Base-by-base conservation (phyloP, 2,888 invertebrate genomes). In the Caenorhabditis panamensis region DNA sequence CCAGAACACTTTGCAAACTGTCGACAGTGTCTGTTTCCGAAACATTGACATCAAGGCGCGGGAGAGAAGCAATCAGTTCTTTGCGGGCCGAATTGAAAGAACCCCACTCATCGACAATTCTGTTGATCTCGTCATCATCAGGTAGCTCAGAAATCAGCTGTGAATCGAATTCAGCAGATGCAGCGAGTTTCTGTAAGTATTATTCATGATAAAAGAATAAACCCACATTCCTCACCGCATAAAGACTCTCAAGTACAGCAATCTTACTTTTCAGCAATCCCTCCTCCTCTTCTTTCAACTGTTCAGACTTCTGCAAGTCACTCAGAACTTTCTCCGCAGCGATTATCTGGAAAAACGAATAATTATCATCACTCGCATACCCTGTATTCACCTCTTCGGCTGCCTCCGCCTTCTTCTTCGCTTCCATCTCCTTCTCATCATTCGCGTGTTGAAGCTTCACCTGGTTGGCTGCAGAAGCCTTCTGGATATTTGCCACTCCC, bases 381-480 rank as follows among this genome's bases (percentile, higher is more conserved):
- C 0, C 6, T 18, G 2, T 3, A 28, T n/a, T 22, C 11, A 63
- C 63, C 63, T 47, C 28, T 13, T 49, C 22, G 8, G 49, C 49
- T 2, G 41, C 28, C 18, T 63, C 28, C 28, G 18, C 20, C n/a
- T 31, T 63, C 31, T 20, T 26, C 8, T 59, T 64, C 13, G 8
- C 63, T 18, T 63, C 63, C n/a, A 5, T 20, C 28, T 18, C 44
- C 2, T 62, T 44, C 8, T 71, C 54, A 0, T 71, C 44, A 6
- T 22, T 63, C 9, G 49, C 47, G 6, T 47, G 28, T 6, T 24
- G 22, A 13, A 63, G 26, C 18, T 26, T 49, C 20, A 49, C 49
- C 49, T 63, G 63, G 31, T 28, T 31, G 2, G 2, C 47, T 3
- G 49, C 47, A 1, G 6, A 11, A 1, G 22, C 24, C 20, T 49